Percentiles rank a stretch among this genome's conserved stretches.
Conservation (phyloP, 2,113 vertebrate genomes). For the Platycercus adscitus region DNA sequence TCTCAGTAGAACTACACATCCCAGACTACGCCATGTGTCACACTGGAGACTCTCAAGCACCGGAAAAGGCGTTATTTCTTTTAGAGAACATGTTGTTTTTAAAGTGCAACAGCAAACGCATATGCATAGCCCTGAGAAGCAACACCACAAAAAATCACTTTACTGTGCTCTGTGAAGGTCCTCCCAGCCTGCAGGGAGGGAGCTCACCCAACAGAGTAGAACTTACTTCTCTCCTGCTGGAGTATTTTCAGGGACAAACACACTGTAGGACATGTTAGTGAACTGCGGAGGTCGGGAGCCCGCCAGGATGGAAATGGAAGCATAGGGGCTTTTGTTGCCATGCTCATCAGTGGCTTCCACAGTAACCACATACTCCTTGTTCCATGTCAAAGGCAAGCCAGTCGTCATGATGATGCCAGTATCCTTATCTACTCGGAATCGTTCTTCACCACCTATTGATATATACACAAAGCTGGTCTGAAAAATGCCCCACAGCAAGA, state of each 20-base stretch:
- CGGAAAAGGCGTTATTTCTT: background rate
- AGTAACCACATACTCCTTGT: slow-evolving; percentile 83
- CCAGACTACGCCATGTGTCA: background rate
- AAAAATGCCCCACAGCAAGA: background rate
- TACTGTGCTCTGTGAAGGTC: background rate
- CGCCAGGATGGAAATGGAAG: slow-evolving; percentile 79
- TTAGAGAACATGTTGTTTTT: background rate
- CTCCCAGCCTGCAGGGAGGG: background rate
- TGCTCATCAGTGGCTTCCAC: slow-evolving; percentile 79
- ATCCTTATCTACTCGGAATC: slow-evolving; percentile 81
- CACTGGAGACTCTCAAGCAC: background rate
- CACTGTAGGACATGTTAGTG: slow-evolving; percentile 83
- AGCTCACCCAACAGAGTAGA: background rate
- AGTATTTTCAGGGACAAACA: slow-evolving; percentile 82
- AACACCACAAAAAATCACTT: background rate
- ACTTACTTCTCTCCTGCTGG: slow-evolving; percentile 83
- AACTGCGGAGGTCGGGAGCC: slow-evolving; percentile 87
- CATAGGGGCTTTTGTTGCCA: slow-evolving; percentile 73
- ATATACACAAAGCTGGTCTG: background rate
- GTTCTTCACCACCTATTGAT: slow-evolving; percentile 79
- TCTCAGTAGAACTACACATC: background rate
- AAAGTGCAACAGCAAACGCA: background rate
- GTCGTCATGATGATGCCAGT: slow-evolving; percentile 83
- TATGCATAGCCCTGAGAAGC: background rate
- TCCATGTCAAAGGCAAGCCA: slow-evolving; percentile 77